Evolutionary conservation across 2,888 invertebrate species (phyloP), one percentile per base, ranked within the genome.

Genomic region (Diachrysia chrysitis): DNA sequence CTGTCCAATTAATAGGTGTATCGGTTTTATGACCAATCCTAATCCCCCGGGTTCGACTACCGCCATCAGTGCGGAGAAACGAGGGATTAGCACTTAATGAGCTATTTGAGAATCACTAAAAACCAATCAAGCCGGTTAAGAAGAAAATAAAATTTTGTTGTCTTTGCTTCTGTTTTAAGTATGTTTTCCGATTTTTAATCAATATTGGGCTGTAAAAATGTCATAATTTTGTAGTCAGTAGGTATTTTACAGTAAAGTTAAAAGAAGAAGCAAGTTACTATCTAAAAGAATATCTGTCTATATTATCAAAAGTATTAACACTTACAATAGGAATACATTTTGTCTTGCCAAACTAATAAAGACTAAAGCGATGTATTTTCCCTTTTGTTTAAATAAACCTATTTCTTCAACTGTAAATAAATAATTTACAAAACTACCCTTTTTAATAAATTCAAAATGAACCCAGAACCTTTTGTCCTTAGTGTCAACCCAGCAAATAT

Each of bases 1-100:
- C 48, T 9, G 58, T 63, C 70, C 79, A 78, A 83, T 84, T 84
- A 83, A 82, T 83, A 81, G 69, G 68, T 81, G 79, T 84, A 82
- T 84, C 75, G 76, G 71, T 78, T 83, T 83, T 84, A 83, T 82
- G 82, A 73, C 56, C 81, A 74, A 65, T 66, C 68, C 78, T 79
- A 83, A 85, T 82, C 71, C 78, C 25, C 25, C 25, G 25, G 25
- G 25, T 5, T 46, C 64, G 63, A 54, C 69, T 69, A 76, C 63
- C 73, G 72, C 66, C 69, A 73, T 81, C 71, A 78, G 83, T 82
- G 82, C 69, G 68, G 58, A 64, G 60, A 63, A 72, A 67, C 32
- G 69, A 56, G 25, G 63, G 74, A 70, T 76, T 73, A 68, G 53
- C 17, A 58, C 62, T 65, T 68, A 73, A 83, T 76, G 81, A 73